Evolutionary conservation across 1,140 invertebrate species (phyloP).

Genomic region (Micrasema longulum): DNA sequence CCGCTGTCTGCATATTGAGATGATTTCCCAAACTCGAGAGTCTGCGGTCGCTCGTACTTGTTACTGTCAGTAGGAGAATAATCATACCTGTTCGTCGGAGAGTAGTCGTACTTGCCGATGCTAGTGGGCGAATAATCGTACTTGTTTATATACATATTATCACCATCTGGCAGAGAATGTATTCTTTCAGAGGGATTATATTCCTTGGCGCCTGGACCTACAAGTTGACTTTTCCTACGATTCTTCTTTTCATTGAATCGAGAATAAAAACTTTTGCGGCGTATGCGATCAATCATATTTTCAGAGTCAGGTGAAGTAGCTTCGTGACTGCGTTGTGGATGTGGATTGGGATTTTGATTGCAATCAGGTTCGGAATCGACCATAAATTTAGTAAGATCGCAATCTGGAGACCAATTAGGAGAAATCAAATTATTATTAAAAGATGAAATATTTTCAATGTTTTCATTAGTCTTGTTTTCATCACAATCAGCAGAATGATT

Average conservation of each 20-base stretch:
- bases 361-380: slow-evolving; percentile 14
- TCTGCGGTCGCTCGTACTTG: slow-evolving; percentile 56
- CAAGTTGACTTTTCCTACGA: slow-evolving; percentile 71
- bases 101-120: slow-evolving; percentile 56
- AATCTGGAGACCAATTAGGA: slow-evolving; percentile 54
- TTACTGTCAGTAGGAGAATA: slow-evolving; percentile 59
- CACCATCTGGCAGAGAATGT: slow-evolving; percentile 57
- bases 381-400: slow-evolving; percentile 49
- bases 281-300: slow-evolving; percentile 85
- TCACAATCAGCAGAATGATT: neutral
- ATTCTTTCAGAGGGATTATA: slow-evolving; percentile 65
- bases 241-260: slow-evolving; percentile 86
- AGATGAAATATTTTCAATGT: slow-evolving; percentile 29
- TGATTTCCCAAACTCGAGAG: slow-evolving; percentile 41
- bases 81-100: slow-evolving; percentile 50
- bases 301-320: slow-evolving; percentile 69
- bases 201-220: slow-evolving; percentile 68
- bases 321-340: slow-evolving; percentile 59
- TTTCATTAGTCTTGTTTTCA: slow-evolving; percentile 12
- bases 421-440: slow-evolving; percentile 34
- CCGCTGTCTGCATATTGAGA: slow-evolving; percentile 32
- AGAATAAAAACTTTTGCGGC: slow-evolving; percentile 88
- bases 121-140: slow-evolving; percentile 62
- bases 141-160: slow-evolving; percentile 56
- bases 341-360: slow-evolving; percentile 17